Evolutionary conservation across 2,888 invertebrate genomes (phyloP), one percentile per base, ranked within the genome.

Genomic region (Crocallis elinguaria): DNA sequence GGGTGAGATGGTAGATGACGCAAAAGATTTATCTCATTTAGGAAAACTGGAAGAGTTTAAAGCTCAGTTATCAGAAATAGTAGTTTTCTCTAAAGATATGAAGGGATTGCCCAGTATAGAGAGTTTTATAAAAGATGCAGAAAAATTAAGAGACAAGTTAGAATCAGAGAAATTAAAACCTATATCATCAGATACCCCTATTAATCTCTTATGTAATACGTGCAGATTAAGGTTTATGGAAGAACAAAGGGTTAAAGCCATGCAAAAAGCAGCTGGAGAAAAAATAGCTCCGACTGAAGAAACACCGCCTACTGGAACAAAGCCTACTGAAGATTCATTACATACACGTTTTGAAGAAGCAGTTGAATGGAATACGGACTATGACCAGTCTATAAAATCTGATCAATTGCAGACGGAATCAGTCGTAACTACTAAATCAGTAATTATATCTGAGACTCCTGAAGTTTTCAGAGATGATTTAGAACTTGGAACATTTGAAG

Each of bases 401-500:
- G n/a, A n/a, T n/a, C n/a, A n/a, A n/a, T n/a, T n/a, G n/a, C 6
- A 14, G 8, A 8, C 13, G 23, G 46, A 23, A 38, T 46, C 38
- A 5, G 32, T 23, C 14, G 12, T 9, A 13, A 16, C 37, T 2
- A 16, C 14, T n/a, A 30, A 29, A 30, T 37, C 45, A 4, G 9
- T 25, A 2, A 8, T 23, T 21, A 23, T n/a, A 8, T 3, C 7
- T 13, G 29, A 30, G 16, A 19, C 17, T 19, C 19, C 17, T 14
- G 27, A 3, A 1, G 3, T 6, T 17, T 1, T 4, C 1, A 32
- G 12, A 5, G 33, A 48, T 8, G 62, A 72, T 49, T 57, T 69
- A 49, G 69, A 70, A 25, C 50, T 77, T 27, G 75, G 72, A 2
- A 64, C 60, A 3, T 69, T 72, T 49, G 69, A 69, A 45, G 71